Conservation (phyloP, 2,797 vertebrate species). For the Arremon aurantiirostris region DNA sequence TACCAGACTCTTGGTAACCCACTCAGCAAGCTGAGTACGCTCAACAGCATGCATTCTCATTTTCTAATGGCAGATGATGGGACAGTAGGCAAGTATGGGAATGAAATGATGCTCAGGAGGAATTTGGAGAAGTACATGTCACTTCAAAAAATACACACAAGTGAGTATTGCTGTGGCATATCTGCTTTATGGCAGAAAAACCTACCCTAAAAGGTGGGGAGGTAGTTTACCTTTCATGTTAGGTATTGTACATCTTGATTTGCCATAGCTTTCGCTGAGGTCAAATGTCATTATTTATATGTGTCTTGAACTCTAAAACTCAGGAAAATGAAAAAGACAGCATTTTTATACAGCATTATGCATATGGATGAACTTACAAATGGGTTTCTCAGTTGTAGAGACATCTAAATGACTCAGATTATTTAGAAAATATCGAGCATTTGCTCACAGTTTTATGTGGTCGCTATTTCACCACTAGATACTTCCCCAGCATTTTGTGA, state of each 20-base stretch:
- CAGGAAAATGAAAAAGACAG: neutral
- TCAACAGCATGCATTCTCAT: slow-evolving; percentile 94
- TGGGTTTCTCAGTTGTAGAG: neutral
- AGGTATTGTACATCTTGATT: neutral
- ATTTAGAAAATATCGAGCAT: neutral
- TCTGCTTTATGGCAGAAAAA: neutral
- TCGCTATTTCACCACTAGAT: neutral
- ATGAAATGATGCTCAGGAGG: slow-evolving; percentile 87
- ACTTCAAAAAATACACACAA: slow-evolving; percentile 89
- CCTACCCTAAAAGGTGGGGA: neutral
- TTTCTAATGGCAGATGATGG: slow-evolving; percentile 95
- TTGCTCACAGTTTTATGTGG: neutral
- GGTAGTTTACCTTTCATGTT: neutral
- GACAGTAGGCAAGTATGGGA: slow-evolving; percentile 90
- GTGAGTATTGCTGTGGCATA: slow-evolving; percentile 76
- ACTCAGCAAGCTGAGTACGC: slow-evolving; percentile 87
- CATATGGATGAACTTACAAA: neutral
- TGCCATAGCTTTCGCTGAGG: neutral
- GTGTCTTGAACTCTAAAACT: neutral
- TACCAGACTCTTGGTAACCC: slow-evolving; percentile 92
- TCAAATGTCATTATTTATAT: neutral
- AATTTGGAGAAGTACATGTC: slow-evolving; percentile 90
- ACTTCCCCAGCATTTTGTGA: neutral
- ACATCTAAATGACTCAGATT: neutral
- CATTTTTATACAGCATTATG: neutral